These are phyloP conservation scores for Scytalopus superciliaris DNA, from an alignment of 2,113 vertebrate genomes.

Conservation along the genomic window DNA sequence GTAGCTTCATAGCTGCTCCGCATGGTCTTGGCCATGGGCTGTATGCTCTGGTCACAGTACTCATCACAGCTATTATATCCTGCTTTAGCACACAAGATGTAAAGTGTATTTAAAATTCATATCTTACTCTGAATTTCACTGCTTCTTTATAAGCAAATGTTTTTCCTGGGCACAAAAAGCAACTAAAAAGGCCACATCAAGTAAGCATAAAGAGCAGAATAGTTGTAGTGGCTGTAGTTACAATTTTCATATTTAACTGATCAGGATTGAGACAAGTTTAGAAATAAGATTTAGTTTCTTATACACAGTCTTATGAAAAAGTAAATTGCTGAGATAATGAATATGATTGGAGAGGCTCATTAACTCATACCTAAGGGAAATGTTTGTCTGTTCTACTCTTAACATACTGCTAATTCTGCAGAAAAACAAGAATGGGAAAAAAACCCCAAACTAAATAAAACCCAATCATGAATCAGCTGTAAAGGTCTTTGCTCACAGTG, in stretches of 20 bases:
- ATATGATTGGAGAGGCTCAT: slow-evolving; percentile 79
- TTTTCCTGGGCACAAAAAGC: not conserved
- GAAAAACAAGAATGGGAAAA: slow-evolving; percentile 35
- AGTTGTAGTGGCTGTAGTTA: not conserved
- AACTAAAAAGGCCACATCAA: not conserved
- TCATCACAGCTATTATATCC: not conserved
- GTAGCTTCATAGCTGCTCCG: not conserved
- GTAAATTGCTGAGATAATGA: slow-evolving; percentile 77
- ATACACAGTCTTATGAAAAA: not conserved
- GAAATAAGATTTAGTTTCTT: slow-evolving; percentile 19
- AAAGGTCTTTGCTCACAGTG: slow-evolving; percentile 58
- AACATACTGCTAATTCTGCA: slow-evolving; percentile 68
- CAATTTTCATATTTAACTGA: not conserved
- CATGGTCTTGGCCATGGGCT: not conserved
- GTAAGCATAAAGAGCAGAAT: not conserved
- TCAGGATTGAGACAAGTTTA: not conserved
- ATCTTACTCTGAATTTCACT: not conserved
- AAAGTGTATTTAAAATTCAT: not conserved
- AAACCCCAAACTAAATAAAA: not conserved
- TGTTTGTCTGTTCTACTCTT: slow-evolving; percentile 71
- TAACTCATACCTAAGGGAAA: slow-evolving; percentile 80
- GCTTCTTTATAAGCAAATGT: not conserved
- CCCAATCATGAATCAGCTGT: slow-evolving; percentile 48
- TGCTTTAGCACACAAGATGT: not conserved
- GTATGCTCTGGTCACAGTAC: not conserved